Conservation (phyloP, 2,113 vertebrate species). For the Pelobates fuscus region DNA sequence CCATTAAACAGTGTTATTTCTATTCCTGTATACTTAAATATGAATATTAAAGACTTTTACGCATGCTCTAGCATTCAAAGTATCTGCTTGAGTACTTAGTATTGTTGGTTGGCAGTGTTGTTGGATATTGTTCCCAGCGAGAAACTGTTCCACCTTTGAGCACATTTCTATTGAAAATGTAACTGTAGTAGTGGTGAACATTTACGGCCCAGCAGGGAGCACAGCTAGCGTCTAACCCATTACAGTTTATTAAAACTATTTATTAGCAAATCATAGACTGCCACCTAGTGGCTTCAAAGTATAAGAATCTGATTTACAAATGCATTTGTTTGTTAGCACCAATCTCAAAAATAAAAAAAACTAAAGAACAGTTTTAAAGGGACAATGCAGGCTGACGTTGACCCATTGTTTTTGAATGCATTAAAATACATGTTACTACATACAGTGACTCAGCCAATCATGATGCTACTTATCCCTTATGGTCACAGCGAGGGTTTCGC, state of each 20-base stretch:
- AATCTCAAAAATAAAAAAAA: no score
- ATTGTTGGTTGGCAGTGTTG: constrained; percentile 32
- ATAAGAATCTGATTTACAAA: not conserved
- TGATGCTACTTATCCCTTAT: no score
- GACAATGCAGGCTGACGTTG: no score
- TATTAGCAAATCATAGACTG: constrained; percentile 53
- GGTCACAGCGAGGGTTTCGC: no score
- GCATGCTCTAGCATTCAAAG: constrained; percentile 31
- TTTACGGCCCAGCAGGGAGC: constrained; percentile 13
- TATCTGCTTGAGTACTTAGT: constrained; percentile 48
- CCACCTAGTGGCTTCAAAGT: constrained; percentile 56
- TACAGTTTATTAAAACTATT: not conserved
- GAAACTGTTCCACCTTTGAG: constrained; percentile 29
- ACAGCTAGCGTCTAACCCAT: not conserved
- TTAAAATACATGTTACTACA: no score
- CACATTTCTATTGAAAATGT: constrained; percentile 12
- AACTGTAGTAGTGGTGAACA: not conserved
- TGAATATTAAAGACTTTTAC: constrained; percentile 24
- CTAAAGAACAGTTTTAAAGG: no score
- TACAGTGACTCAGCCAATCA: no score
- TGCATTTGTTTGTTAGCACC: no score
- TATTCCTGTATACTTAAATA: constrained; percentile 35
- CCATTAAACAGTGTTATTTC: constrained; percentile 18
- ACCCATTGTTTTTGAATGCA: no score
- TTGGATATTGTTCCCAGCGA: not conserved